Conservation (phyloP, 2,888 invertebrate genomes). For the Rhagium mordax region DNA sequence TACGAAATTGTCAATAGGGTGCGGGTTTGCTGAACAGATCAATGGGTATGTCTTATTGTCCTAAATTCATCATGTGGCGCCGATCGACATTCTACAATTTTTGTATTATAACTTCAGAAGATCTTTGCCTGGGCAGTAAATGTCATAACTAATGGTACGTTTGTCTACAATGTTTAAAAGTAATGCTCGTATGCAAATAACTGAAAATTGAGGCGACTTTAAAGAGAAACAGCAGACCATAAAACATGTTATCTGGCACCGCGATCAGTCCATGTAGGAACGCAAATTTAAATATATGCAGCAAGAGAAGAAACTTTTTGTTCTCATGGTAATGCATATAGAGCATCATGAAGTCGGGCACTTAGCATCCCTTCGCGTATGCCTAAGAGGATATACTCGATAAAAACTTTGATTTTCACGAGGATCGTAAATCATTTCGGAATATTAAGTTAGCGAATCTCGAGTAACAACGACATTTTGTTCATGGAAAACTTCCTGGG, state of each 20-base stretch:
- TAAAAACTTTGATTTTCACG: constrained; percentile 30
- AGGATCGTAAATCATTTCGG: constrained; percentile 20
- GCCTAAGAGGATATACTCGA: constrained; percentile 1
- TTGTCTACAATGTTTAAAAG: background rate
- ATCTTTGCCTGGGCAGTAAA: too few species aligned
- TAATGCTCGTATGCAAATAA: background rate
- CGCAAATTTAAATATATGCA: background rate
- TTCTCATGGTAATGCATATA: background rate
- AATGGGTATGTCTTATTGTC: too few species aligned
- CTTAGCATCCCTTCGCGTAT: background rate
- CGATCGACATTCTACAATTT: too few species aligned
- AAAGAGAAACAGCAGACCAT: background rate
- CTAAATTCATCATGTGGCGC: too few species aligned
- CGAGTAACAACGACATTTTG: background rate
- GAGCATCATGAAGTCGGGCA: background rate
- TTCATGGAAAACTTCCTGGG: constrained; percentile 6
- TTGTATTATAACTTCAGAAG: too few species aligned
- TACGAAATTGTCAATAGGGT: too few species aligned
- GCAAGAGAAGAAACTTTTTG: background rate
- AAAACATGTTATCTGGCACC: background rate
- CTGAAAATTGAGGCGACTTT: background rate
- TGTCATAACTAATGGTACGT: too few species aligned
- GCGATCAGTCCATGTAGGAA: background rate
- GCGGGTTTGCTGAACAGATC: too few species aligned
- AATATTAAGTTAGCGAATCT: constrained; percentile 24